Evolutionary conservation across 2,888 invertebrate genomes (phyloP).

Genomic region (Callimorpha dominula): DNA sequence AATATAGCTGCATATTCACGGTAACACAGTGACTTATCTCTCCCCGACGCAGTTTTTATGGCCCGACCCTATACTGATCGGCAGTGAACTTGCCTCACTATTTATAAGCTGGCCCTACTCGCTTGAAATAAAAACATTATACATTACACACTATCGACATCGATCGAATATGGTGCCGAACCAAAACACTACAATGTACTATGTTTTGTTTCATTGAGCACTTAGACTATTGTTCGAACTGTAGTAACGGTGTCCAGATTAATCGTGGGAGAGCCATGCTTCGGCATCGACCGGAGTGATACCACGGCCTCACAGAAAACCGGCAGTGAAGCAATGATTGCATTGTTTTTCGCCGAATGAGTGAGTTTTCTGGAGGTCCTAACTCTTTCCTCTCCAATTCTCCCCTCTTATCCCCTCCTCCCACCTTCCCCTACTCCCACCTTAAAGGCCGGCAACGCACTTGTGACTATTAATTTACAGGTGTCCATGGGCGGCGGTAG

Average conservation of each 20-base stretch:
- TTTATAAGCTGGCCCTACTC: constrained; percentile 44
- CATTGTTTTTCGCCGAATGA: too few species aligned
- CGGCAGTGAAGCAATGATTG: too few species aligned
- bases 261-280: too few species aligned
- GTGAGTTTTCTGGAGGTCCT: too few species aligned
- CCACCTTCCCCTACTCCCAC: too few species aligned
- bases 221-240: background rate
- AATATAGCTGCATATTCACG: background rate
- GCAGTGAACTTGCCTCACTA: constrained; percentile 55
- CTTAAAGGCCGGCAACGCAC: too few species aligned
- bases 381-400: too few species aligned
- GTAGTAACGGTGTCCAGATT: background rate
- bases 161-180: background rate
- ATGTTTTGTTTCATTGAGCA: background rate
- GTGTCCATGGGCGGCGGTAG: too few species aligned
- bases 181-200: background rate
- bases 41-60: constrained; percentile 7
- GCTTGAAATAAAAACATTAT: constrained; percentile 39
- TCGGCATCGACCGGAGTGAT: too few species aligned
- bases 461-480: too few species aligned
- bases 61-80: constrained; percentile 38
- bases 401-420: too few species aligned
- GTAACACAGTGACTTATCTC: background rate
- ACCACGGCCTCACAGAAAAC: too few species aligned
- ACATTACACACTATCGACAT: constrained; percentile 12